phyloP scores from a whole-genome alignment of 2,888 invertebrate genomes.

The Eulithis testata region DNA sequence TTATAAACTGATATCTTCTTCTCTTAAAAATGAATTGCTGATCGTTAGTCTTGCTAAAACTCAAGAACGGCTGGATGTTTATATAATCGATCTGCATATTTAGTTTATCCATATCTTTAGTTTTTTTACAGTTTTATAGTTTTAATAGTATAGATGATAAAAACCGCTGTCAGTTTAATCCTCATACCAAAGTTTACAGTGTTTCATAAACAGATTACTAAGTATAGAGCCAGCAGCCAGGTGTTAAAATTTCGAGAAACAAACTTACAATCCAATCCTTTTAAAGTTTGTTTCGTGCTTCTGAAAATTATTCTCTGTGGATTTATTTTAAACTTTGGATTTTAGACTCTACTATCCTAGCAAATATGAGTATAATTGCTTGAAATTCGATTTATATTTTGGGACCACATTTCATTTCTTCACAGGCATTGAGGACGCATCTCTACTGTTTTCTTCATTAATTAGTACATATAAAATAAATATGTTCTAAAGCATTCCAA shows the following conservation, averaged over 20 bases:
- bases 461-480: background rate
- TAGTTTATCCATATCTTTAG: too few relatives aligned
- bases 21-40: too few relatives aligned
- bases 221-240: conserved; percentile 33
- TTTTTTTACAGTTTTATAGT: too few relatives aligned
- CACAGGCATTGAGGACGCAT: too few relatives aligned
- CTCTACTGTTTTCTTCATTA: too few relatives aligned
- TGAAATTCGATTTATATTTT: background rate
- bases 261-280: conserved; percentile 37
- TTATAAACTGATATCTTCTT: too few relatives aligned
- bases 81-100: too few relatives aligned
- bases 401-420: background rate
- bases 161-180: background rate
- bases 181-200: conserved; percentile 30
- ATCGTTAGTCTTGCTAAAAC: too few relatives aligned
- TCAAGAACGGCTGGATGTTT: too few relatives aligned
- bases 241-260: conserved; percentile 40
- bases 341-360: conserved; percentile 4
- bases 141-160: too few relatives aligned
- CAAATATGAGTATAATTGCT: background rate
- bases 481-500: background rate
- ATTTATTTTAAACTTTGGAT: conserved; percentile 24
- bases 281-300: conserved; percentile 37
- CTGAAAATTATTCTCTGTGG: conserved; percentile 32
- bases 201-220: conserved; percentile 41